phyloP scores from a whole-genome alignment of 92 coral and sea anemone genomes.

The Siderastrea radians region DNA sequence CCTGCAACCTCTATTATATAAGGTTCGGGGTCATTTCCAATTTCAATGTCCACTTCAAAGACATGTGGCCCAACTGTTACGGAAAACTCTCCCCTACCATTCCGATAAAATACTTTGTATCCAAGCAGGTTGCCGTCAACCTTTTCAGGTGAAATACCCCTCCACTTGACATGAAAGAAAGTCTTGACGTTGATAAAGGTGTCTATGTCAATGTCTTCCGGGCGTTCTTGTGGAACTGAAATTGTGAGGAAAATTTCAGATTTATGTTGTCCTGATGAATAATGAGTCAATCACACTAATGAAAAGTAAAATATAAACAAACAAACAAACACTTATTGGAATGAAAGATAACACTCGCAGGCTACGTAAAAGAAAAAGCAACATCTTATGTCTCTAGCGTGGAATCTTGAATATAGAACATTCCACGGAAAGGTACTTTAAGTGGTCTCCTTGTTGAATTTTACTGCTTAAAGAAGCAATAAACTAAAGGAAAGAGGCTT shows the following conservation, averaged over 20 bases:
- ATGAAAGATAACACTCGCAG: no score
- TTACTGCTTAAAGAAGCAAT: no score
- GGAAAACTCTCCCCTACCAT: slow-evolving; percentile 4
- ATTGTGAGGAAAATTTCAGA: background rate
- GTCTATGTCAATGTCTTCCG: slow-evolving; percentile 3
- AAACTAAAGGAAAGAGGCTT: no score
- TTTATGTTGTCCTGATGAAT: no score
- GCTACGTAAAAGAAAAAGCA: no score
- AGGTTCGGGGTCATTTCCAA: slow-evolving; percentile 40
- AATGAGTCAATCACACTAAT: background rate
- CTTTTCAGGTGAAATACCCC: slow-evolving; percentile 56
- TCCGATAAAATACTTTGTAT: slow-evolving; percentile 64
- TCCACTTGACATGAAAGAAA: slow-evolving; percentile 53
- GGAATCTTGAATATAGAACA: no score
- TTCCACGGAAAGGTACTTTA: no score
- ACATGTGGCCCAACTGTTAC: slow-evolving; percentile 30
- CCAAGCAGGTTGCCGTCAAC: slow-evolving; percentile 68
- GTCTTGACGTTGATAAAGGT: slow-evolving; percentile 29
- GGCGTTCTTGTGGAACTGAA: slow-evolving; percentile 71
- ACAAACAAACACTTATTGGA: background rate
- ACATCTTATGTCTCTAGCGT: no score
- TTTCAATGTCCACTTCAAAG: slow-evolving; percentile 27
- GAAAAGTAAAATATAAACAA: background rate
- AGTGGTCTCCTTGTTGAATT: no score
- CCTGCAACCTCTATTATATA: slow-evolving; percentile 66